Base-by-base conservation (phyloP, 1,140 invertebrate species). In the Cepaea nemoralis region DNA sequence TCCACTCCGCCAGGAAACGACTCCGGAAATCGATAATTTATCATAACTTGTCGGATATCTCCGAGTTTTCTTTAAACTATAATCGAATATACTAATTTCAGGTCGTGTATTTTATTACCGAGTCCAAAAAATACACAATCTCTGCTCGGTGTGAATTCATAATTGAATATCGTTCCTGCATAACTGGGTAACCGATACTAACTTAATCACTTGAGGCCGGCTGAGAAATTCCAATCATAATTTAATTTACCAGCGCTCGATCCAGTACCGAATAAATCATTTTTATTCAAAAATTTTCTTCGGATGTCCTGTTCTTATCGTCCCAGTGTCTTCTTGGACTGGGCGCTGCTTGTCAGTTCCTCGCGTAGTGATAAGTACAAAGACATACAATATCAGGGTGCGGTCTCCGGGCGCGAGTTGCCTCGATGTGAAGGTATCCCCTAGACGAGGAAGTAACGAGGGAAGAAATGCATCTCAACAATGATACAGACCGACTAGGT, bases 401-500 rank as follows among this genome's bases (percentile, higher is more conserved):
- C 33, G 0, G n/a, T 63, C 27, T 63, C 33, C 33, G 33, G 27
- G n/a, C 33, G 6, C n/a, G 27, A 31, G 59, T 63, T 31, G 27
- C 27, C 27, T 10, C 33, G 1, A 12, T 55, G 50, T 55, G 50
- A 55, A 31, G 5, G 59, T 63, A 27, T 63, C 59, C 27, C n/a
- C 27, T 63, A 31, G 27, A 63, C n/a, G 59, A 5, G n/a, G 59
- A n/a, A 39, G 10, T 40, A 71, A 71, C 59, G 27, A 77, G 27
- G 63, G 33, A 37, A 69, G 48, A 69, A 73, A 50, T 73, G 48
- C 40, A 73, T 80, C 45, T 35, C 33, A 33, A 59, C 78, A 27
- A 73, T 73, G 78, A 73, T 80, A 45, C 31, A 80, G 48, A 50
- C 69, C 1, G 78, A 73, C 66, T 73, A 73, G 69, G 55, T 39